Base-by-base conservation (phyloP, 2,797 vertebrate species). In the Agapornis canus region DNA sequence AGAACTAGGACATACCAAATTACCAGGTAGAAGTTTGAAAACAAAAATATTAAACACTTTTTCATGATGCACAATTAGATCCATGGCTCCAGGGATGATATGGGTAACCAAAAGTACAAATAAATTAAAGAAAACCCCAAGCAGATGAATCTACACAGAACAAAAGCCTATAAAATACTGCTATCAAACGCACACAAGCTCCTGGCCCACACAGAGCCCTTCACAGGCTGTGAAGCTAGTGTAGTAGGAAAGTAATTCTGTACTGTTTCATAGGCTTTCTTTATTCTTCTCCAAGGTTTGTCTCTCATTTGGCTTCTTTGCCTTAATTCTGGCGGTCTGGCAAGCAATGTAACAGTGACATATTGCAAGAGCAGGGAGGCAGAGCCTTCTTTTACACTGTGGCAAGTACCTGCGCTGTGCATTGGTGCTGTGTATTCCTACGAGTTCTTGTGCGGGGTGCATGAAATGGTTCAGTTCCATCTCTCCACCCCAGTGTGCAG, bases 391-490 rank as follows among this genome's bases (percentile, higher is more conserved):
- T 51, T 59, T 11, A 57, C 35, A 5, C 17, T 7, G 37, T 56
- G 47, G 25, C 66, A 43, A 5, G 0, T 29, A 35, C 6, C 35
- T 25, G 19, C 78, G 13, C 5, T 3, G 59, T 61, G 32, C 4
- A 51, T 29, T 5, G 0, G 3, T 3, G 37, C 81, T 1, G 1
- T 7, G 35, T 48, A 26, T 27, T 59, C 21, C 48, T 29, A 18
- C 17, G 11, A 29, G 56, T 11, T 85, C 40, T 81, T n/a, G 45
- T 0, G 2, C 13, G 4, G 32, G n/a, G 40, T 64, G 35, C 43
- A 8, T 2, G 4, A 42, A 81, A 68, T n/a, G 25, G 31, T 63
- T 89, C 54, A 32, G 8, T 37, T 12, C 12, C 37, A 48, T 20
- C 51, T 59, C 31, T 11, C 23, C 2, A 5, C 25, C 4, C 20